A percentile compares a stretch with the other conserved stretches of the same genome.
Conservation (phyloP, 2,113 vertebrate genomes). For the Archocentrus centrarchus region DNA sequence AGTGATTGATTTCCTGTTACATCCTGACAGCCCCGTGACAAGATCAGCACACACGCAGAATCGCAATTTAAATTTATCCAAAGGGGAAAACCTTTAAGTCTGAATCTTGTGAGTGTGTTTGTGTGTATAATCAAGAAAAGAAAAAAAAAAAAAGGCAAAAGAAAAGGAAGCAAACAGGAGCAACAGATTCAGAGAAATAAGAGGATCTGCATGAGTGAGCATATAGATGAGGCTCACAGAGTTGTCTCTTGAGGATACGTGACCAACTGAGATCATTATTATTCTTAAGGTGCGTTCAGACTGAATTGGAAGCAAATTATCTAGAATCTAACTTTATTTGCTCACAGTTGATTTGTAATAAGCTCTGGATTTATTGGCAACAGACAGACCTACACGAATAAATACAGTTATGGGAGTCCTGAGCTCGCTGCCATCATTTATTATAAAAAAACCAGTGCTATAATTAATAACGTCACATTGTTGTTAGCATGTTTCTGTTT, state of each 20-base stretch:
- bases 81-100: not conserved
- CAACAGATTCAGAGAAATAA: not conserved
- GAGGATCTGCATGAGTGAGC: not conserved
- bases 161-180: slow-evolving; percentile 9
- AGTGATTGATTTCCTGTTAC: slow-evolving; percentile 9
- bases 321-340: not conserved
- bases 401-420: too few species aligned
- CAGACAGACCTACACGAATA: not conserved
- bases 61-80: not conserved
- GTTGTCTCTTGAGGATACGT: not conserved
- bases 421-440: too few species aligned
- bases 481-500: too few species aligned
- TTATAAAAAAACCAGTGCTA: too few species aligned
- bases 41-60: not conserved
- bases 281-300: not conserved
- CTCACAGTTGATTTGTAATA: not conserved
- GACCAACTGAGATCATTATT: not conserved
- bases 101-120: slow-evolving; percentile 19
- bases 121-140: not conserved
- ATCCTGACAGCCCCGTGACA: not conserved
- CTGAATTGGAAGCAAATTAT: slow-evolving; percentile 11
- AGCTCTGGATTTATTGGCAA: not conserved
- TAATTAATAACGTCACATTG: too few species aligned
- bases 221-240: slow-evolving; percentile 17
- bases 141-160: not conserved